These are phyloP conservation scores for Sycophila sp. DNA, from an alignment of 1,140 invertebrate genomes.

Conservation along the genomic window DNA sequence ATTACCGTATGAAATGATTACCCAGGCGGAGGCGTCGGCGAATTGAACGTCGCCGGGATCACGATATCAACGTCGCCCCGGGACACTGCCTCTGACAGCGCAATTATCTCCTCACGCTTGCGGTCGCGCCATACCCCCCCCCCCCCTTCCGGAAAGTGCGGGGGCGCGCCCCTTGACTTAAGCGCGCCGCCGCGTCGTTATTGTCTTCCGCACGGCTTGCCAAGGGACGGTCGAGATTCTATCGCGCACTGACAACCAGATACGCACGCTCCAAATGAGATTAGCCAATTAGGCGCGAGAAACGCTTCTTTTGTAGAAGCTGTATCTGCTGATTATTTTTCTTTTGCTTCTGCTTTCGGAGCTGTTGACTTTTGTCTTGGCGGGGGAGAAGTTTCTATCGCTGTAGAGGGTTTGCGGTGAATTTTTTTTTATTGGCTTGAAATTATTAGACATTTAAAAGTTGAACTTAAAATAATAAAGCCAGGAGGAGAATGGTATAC, in stretches of 20 bases:
- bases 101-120: conserved; percentile 26
- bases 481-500: too few relatives aligned
- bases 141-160: not conserved
- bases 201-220: not conserved
- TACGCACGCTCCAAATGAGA: conserved; percentile 1
- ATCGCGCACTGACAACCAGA: too few relatives aligned
- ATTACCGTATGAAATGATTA: conserved; percentile 26
- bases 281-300: not conserved
- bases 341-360: too few relatives aligned
- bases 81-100: conserved; percentile 15
- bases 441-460: too few relatives aligned
- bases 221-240: too few relatives aligned
- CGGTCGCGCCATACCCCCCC: not conserved
- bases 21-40: not conserved
- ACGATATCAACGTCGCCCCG: not conserved
- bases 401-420: not conserved
- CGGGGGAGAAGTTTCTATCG: too few relatives aligned
- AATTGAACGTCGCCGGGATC: not conserved
- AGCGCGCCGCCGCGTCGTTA: not conserved
- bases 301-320: not conserved
- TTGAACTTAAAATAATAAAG: too few relatives aligned
- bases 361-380: not conserved
- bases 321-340: too few relatives aligned
- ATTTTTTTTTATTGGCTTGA: not conserved
- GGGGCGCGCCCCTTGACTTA: not conserved